Conservation (phyloP, 2,797 vertebrate species). For the Betta splendens region DNA sequence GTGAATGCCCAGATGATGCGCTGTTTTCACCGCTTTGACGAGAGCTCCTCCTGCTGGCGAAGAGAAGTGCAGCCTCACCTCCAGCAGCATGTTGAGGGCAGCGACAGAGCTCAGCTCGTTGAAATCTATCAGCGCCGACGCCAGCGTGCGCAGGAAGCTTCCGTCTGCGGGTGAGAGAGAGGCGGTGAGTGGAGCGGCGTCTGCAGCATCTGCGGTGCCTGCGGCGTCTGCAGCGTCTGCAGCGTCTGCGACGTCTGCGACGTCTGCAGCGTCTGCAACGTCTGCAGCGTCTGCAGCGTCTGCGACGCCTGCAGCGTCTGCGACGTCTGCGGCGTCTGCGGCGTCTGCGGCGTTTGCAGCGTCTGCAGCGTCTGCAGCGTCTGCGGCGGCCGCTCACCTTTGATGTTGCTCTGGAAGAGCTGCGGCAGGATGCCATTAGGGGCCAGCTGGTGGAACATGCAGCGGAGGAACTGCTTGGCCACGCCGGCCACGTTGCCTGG, state of each 20-base stretch:
- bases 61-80: constrained; percentile 82
- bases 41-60: constrained; percentile 78
- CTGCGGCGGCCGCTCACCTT: constrained; percentile 90
- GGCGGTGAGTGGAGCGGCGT: background rate
- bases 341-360: too few species aligned
- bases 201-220: too few species aligned
- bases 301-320: too few species aligned
- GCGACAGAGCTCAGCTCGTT: constrained; percentile 95
- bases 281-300: too few species aligned
- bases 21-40: constrained; percentile 59
- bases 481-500: constrained; percentile 97
- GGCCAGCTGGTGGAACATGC: constrained; percentile 96
- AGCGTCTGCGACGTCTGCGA: too few species aligned
- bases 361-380: too few species aligned
- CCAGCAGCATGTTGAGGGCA: constrained; percentile 95
- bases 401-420: constrained; percentile 98
- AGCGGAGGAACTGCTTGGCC: constrained; percentile 98
- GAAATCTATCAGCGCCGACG: constrained; percentile 94
- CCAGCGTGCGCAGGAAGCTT: constrained; percentile 93
- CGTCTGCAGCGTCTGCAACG: too few species aligned
- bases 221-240: too few species aligned
- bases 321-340: too few species aligned
- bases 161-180: constrained; percentile 82
- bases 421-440: constrained; percentile 98
- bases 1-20: constrained; percentile 31